These are phyloP conservation scores for Sphaerophoria rueppellii DNA, from an alignment of 2,888 invertebrate species.

Conservation along the genomic window DNA sequence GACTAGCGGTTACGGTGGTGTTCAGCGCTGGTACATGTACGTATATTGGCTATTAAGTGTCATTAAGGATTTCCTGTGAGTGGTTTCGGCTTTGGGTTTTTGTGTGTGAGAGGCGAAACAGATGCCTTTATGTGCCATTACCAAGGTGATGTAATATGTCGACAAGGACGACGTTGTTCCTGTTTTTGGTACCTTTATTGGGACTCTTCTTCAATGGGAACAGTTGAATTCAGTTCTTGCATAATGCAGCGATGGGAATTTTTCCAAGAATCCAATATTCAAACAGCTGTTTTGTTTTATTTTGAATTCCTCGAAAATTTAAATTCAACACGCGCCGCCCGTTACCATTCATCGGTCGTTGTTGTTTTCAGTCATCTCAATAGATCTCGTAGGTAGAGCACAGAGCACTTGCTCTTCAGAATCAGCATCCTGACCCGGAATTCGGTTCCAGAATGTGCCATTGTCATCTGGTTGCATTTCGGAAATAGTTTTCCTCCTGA, in stretches of 20 bases:
- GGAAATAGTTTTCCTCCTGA: slow-evolving; percentile 4
- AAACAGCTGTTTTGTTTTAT: slow-evolving; percentile 47
- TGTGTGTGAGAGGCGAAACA: slow-evolving; percentile 47
- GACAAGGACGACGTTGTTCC: slow-evolving; percentile 41
- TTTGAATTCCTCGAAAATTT: slow-evolving; percentile 18
- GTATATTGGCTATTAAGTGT: slow-evolving; percentile 48
- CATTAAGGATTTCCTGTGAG: slow-evolving; percentile 58
- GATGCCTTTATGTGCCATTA: slow-evolving; percentile 56
- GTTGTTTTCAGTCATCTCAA: background rate
- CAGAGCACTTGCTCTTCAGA: slow-evolving; percentile 29
- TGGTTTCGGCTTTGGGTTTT: slow-evolving; percentile 25
- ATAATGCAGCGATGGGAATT: slow-evolving; percentile 8
- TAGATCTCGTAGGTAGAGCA: background rate
- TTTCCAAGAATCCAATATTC: background rate
- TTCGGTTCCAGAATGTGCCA: slow-evolving; percentile 34
- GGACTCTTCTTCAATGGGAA: background rate
- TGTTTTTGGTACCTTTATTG: slow-evolving; percentile 23
- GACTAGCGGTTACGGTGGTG: slow-evolving; percentile 5
- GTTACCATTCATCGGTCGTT: background rate
- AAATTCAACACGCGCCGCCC: slow-evolving; percentile 2
- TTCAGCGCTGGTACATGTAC: background rate
- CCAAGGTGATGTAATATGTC: slow-evolving; percentile 45
- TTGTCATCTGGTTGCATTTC: slow-evolving; percentile 54
- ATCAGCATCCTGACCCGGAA: slow-evolving; percentile 11
- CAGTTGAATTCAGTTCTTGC: slow-evolving; percentile 24